phyloP scores from a whole-genome alignment of 2,797 vertebrate species.

The Limnodromus scolopaceus region DNA sequence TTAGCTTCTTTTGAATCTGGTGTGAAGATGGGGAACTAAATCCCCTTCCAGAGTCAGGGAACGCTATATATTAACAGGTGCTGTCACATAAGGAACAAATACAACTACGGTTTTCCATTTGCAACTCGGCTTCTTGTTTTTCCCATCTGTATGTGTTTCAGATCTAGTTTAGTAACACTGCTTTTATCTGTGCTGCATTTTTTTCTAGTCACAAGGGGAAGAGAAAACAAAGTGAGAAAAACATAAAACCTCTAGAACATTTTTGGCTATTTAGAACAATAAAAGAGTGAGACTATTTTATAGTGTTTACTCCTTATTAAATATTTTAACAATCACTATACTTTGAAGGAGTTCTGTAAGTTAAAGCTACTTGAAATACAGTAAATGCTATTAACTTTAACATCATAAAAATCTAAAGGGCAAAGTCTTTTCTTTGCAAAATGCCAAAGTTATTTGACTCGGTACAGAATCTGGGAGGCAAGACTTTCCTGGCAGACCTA shows the following conservation, averaged over 20 bases:
- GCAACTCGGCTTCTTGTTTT: not conserved
- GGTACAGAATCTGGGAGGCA: not conserved
- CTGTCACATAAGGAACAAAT: not conserved
- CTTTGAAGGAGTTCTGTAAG: not conserved
- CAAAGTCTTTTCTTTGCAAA: not conserved
- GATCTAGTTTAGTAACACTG: not conserved
- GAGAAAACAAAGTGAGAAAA: slow-evolving; percentile 1
- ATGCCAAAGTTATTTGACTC: not conserved
- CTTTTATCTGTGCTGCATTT: not conserved
- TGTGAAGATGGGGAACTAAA: not conserved
- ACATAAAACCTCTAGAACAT: not conserved
- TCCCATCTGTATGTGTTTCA: not conserved
- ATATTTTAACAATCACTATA: not conserved
- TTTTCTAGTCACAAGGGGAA: not conserved
- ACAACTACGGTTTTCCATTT: not conserved
- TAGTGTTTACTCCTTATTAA: not conserved
- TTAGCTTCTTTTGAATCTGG: not conserved
- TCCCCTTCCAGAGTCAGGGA: not conserved
- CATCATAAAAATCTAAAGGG: not conserved
- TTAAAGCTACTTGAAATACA: not conserved
- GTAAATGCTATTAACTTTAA: not conserved
- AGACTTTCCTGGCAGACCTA: not conserved
- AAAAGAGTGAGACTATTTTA: not conserved
- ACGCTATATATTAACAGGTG: not conserved
- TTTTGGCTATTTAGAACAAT: not conserved